These are phyloP conservation scores for Apis cerana DNA, from an alignment of 1,140 invertebrate genomes.

Conservation along the genomic window DNA sequence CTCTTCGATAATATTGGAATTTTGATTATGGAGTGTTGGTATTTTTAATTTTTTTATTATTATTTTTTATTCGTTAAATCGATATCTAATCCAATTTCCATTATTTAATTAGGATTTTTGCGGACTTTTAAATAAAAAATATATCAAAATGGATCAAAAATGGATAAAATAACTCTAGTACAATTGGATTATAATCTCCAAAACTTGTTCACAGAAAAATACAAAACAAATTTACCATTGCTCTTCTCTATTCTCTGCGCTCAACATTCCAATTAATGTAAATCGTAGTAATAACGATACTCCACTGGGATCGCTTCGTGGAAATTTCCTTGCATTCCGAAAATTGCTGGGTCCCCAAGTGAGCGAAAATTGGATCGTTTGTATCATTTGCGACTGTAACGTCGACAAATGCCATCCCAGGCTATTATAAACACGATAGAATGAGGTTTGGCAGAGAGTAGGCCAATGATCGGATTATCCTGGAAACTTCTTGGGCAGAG, in stretches of 20 bases:
- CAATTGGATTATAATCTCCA: no score
- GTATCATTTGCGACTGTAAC: constrained; percentile 60
- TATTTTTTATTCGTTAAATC: no score
- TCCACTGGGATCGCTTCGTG: no score
- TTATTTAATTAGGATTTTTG: no score
- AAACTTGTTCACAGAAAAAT: not conserved
- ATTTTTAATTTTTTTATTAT: not conserved
- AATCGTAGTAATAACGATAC: not conserved
- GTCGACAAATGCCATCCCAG: constrained; percentile 29
- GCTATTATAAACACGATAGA: constrained; percentile 51
- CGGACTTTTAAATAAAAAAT: no score
- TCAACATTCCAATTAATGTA: not conserved
- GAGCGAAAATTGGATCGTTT: constrained; percentile 59
- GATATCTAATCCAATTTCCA: no score
- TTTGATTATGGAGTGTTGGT: not conserved
- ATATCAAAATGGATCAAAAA: no score
- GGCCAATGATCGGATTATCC: constrained; percentile 60
- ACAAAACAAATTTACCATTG: not conserved
- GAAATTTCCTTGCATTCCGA: constrained; percentile 14
- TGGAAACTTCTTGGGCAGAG: constrained; percentile 55
- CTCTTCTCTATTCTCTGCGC: not conserved
- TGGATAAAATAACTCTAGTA: no score
- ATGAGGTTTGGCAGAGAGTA: constrained; percentile 31
- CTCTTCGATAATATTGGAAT: not conserved
- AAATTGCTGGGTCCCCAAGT: not conserved